Conservation (phyloP, 2,113 vertebrate species). For the Bubalus kerabau region DNA sequence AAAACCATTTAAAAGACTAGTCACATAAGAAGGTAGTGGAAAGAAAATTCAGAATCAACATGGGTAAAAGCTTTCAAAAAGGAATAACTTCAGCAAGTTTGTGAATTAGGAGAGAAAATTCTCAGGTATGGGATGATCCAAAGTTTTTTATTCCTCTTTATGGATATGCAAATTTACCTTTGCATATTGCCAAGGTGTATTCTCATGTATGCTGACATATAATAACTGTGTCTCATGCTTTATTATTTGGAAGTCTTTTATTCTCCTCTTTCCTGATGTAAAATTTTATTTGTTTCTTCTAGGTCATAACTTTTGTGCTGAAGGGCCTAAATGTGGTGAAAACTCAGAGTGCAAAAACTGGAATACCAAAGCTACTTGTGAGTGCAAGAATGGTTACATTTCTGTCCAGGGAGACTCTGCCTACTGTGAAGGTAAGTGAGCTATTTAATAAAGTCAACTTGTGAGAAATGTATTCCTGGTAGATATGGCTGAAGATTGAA, state of each 20-base stretch:
- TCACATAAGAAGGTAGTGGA: not conserved
- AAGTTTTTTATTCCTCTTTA: not conserved
- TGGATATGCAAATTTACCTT: not conserved
- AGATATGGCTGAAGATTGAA: not conserved
- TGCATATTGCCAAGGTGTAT: not conserved
- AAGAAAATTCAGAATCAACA: not conserved
- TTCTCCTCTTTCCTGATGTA: not conserved
- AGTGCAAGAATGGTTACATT: slow-evolving; percentile 91
- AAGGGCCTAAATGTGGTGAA: slow-evolving; percentile 92
- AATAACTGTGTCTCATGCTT: not conserved
- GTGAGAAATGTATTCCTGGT: not conserved
- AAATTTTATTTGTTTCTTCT: slow-evolving; percentile 45
- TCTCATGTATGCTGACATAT: not conserved
- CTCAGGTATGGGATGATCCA: not conserved
- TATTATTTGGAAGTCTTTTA: not conserved
- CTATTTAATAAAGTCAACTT: not conserved
- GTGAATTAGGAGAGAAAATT: not conserved
- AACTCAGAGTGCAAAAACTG: slow-evolving; percentile 95
- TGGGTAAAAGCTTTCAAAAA: not conserved
- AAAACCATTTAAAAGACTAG: not conserved
- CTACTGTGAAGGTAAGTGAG: slow-evolving; percentile 92
- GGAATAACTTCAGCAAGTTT: not conserved
- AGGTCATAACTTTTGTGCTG: slow-evolving; percentile 96
- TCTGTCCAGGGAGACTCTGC: slow-evolving; percentile 90
- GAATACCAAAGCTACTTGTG: slow-evolving; percentile 93